Percentiles rank a stretch among this genome's conserved stretches.
phyloP scores from a whole-genome alignment of 1,140 invertebrate genomes.

The Lepidurus couesii region DNA sequence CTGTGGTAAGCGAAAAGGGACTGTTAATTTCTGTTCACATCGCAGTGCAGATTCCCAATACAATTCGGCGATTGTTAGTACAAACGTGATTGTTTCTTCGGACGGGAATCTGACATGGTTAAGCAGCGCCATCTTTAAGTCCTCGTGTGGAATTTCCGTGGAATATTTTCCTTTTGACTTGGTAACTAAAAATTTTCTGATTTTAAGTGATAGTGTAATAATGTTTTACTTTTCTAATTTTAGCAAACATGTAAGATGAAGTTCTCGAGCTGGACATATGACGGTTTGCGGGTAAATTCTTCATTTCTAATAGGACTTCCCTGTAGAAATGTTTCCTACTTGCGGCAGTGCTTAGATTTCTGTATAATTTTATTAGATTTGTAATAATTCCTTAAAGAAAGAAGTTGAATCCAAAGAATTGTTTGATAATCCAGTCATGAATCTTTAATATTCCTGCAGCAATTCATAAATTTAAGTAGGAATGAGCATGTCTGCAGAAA shows the following conservation, averaged over 20 bases:
- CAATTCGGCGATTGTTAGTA: conserved; percentile 45
- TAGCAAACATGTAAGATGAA: conserved; percentile 43
- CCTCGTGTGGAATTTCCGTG: conserved; percentile 45
- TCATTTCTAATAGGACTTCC: neutral
- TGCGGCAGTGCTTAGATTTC: neutral
- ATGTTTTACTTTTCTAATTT: neutral
- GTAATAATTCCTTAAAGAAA: neutral
- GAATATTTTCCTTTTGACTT: conserved; percentile 55
- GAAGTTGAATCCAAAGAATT: neutral
- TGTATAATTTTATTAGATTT: neutral
- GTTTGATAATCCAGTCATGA: neutral
- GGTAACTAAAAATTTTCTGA: neutral
- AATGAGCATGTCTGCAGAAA: too few relatives aligned
- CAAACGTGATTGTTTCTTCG: conserved; percentile 44
- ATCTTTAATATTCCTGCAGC: neutral
- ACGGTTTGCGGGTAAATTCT: conserved; percentile 37
- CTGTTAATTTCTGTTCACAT: conserved; percentile 31
- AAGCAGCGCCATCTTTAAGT: conserved; percentile 45
- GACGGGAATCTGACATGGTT: conserved; percentile 46
- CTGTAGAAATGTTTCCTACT: neutral
- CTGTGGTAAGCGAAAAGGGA: neutral
- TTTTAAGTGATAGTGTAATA: too few relatives aligned
- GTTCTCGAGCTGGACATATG: conserved; percentile 41
- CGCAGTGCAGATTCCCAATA: conserved; percentile 45
- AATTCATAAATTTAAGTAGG: too few relatives aligned